Evolutionary conservation across 30 jellyfish, hydroid and myxozoan genomes (phyloP).

Genomic region (Rhopilema esculentum): DNA sequence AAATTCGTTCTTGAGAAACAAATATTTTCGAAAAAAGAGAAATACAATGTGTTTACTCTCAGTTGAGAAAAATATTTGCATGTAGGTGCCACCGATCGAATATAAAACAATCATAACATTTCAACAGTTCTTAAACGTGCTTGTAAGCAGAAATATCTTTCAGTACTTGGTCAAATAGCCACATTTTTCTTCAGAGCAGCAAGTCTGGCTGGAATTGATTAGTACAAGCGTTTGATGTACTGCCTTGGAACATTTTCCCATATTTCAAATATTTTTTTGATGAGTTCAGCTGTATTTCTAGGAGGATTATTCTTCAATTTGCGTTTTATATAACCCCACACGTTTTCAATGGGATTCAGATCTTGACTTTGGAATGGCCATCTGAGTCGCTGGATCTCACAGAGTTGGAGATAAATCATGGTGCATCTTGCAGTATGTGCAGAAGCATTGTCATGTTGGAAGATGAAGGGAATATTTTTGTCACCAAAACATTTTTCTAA

Average conservation of each 20-base stretch:
- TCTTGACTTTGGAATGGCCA: conserved; percentile 60
- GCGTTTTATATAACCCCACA: conserved; percentile 30
- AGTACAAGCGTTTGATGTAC: neutral
- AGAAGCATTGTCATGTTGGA: conserved; percentile 29
- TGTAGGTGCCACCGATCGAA: too few species aligned
- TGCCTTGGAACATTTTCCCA: conserved; percentile 45
- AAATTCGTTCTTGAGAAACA: too few species aligned
- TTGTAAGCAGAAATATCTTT: too few species aligned
- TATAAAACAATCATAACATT: too few species aligned
- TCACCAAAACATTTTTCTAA: conserved; percentile 16
- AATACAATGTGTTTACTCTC: too few species aligned
- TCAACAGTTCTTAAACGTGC: too few species aligned
- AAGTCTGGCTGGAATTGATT: conserved; percentile 18
- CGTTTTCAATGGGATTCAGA: conserved; percentile 53
- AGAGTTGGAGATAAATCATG: conserved; percentile 26
- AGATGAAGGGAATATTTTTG: conserved; percentile 9
- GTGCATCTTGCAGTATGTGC: conserved; percentile 46
- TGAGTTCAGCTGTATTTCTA: conserved; percentile 22
- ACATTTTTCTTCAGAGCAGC: neutral
- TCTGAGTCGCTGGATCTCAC: neutral
- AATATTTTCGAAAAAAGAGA: too few species aligned
- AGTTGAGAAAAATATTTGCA: too few species aligned
- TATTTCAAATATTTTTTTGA: conserved; percentile 15
- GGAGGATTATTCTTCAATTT: conserved; percentile 1
- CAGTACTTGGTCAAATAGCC: neutral